A percentile compares a stretch with the other conserved stretches of the same genome.
Conservation (phyloP, 2,888 invertebrate species). For the Catocala nupta region DNA sequence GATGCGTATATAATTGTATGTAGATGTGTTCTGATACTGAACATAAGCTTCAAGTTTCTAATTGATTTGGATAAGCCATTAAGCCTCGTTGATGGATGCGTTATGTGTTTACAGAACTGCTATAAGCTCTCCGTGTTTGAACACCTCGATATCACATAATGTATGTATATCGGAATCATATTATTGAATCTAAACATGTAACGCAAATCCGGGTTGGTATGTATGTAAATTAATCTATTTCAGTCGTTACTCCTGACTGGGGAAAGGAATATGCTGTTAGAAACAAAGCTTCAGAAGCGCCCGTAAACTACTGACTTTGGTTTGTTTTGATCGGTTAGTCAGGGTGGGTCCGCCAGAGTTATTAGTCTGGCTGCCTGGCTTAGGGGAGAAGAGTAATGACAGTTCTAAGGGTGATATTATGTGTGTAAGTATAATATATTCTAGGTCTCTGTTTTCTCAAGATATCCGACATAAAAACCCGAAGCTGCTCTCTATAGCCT, state of each 20-base stretch:
- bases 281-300: too few species aligned
- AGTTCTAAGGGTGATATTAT: too few species aligned
- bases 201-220: constrained; percentile 26
- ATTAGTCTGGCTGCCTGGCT: too few species aligned
- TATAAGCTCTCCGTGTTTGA: constrained; percentile 57
- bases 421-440: too few species aligned
- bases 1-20: constrained; percentile 18
- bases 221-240: constrained; percentile 22
- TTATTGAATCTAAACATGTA: constrained; percentile 45
- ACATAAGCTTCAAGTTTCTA: constrained; percentile 78
- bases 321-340: too few species aligned
- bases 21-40: constrained; percentile 53
- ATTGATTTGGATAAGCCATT: constrained; percentile 86
- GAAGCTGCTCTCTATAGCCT: too few species aligned
- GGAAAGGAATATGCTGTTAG: not conserved
- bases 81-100: constrained; percentile 83
- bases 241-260: not conserved
- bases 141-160: constrained; percentile 35
- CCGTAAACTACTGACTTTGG: too few species aligned
- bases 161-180: constrained; percentile 29
- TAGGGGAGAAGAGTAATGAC: too few species aligned
- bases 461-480: too few species aligned
- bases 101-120: constrained; percentile 72
- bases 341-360: too few species aligned
- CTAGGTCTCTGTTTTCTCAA: too few species aligned